Conservation (phyloP, 2,888 invertebrate genomes). For the Gari tellinella region DNA sequence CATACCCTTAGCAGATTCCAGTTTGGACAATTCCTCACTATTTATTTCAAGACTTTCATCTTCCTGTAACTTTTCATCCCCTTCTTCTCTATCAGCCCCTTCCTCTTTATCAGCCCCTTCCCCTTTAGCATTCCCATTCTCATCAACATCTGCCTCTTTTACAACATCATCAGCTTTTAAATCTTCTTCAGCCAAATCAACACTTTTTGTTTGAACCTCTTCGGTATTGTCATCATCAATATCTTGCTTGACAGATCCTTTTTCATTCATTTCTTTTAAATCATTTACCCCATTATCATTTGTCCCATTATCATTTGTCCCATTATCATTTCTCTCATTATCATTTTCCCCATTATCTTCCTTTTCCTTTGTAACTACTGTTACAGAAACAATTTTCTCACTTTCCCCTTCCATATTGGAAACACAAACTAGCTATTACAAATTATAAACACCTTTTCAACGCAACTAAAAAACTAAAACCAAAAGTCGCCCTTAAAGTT, state of each 20-base stretch:
- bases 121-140: neutral
- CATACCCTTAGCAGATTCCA: no score
- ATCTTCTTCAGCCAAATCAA: neutral
- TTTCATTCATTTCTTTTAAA: no score
- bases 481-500: no score
- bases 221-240: slow-evolving; percentile 3
- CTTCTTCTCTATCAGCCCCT: slow-evolving; percentile 2
- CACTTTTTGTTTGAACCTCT: neutral
- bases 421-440: no score
- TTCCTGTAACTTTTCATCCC: slow-evolving; percentile 1
- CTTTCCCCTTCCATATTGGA: no score
- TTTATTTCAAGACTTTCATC: neutral
- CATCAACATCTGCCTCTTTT: neutral
- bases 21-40: neutral
- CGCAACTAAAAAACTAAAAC: no score
- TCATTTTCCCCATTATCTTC: slow-evolving; percentile 2
- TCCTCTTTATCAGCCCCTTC: slow-evolving; percentile 2
- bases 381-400: no score
- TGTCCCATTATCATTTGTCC: neutral
- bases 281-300: neutral
- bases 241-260: no score
- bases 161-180: neutral
- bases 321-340: slow-evolving; percentile 1
- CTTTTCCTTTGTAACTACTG: neutral
- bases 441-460: no score